Conservation (phyloP, 2,113 vertebrate genomes). For the Indicator maculatus region DNA sequence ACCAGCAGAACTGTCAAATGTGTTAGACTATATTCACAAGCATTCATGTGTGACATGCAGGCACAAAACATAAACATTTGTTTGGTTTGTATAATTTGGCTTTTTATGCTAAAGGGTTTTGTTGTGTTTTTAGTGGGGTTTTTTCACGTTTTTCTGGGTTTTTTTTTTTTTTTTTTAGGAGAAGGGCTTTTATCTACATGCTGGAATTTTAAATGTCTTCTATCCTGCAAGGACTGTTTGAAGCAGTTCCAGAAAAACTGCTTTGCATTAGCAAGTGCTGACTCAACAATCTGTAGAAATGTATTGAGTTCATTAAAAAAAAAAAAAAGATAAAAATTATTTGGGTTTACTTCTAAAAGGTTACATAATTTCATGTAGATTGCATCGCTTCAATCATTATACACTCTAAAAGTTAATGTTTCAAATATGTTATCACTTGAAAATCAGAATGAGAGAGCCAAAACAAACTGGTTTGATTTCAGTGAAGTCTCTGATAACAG, state of each 20-base stretch:
- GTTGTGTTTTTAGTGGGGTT: no score
- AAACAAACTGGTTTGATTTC: slow-evolving; percentile 1
- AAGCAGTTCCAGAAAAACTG: slow-evolving; percentile 63
- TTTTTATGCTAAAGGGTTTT: neutral
- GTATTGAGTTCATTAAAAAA: slow-evolving; percentile 7
- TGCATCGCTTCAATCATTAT: neutral
- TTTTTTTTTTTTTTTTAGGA: neutral
- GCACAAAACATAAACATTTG: slow-evolving; percentile 69
- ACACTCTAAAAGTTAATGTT: neutral
- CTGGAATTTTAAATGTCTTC: slow-evolving; percentile 55
- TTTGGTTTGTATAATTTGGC: slow-evolving; percentile 38
- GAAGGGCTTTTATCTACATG: slow-evolving; percentile 43
- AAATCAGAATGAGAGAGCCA: neutral
- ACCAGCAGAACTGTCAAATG: slow-evolving; percentile 66
- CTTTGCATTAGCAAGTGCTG: slow-evolving; percentile 65
- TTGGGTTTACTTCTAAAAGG: slow-evolving; percentile 40
- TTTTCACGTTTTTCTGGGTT: no score
- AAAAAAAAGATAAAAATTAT: neutral
- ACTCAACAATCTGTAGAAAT: slow-evolving; percentile 40
- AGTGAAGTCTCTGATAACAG: neutral
- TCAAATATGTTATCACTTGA: slow-evolving; percentile 25
- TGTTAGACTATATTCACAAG: slow-evolving; percentile 70
- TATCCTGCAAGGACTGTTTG: slow-evolving; percentile 47
- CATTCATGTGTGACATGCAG: slow-evolving; percentile 55
- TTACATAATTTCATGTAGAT: slow-evolving; percentile 36